Conservation (phyloP, 1,140 invertebrate species). For the Drosophila parvula region DNA sequence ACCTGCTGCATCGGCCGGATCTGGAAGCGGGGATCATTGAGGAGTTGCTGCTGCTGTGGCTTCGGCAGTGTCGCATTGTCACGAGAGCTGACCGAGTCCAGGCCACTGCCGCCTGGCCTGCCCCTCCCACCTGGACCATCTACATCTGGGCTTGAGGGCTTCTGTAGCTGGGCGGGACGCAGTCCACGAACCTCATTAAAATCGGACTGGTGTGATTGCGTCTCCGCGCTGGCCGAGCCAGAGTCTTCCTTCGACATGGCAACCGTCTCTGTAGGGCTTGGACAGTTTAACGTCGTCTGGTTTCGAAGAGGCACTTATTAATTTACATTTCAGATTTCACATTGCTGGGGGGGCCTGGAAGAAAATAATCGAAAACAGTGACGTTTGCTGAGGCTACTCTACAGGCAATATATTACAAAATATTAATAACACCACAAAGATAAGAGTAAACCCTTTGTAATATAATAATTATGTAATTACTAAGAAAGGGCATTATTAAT, state of each 20-base stretch:
- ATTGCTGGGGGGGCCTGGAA: constrained; percentile 16
- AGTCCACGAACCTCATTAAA: constrained; percentile 4
- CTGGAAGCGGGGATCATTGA: constrained; percentile 89
- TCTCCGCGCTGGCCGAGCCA: neutral
- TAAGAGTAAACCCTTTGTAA: neutral
- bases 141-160: neutral
- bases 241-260: constrained; percentile 47
- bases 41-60: constrained; percentile 21
- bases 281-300: constrained; percentile 10
- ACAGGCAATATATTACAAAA: neutral
- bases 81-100: neutral
- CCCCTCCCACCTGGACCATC: neutral
- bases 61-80: neutral
- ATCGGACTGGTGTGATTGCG: neutral
- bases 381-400: constrained; percentile 28
- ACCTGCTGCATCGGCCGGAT: constrained; percentile 95
- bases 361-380: constrained; percentile 1
- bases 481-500: no score
- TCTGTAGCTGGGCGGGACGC: neutral
- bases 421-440: neutral
- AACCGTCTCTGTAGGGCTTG: constrained; percentile 6
- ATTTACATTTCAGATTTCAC: constrained; percentile 42
- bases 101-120: neutral
- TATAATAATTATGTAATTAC: no score
- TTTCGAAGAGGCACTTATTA: constrained; percentile 26